Evolutionary conservation across 1,140 invertebrate genomes (phyloP).

Genomic region (Lycorma delicatula): DNA sequence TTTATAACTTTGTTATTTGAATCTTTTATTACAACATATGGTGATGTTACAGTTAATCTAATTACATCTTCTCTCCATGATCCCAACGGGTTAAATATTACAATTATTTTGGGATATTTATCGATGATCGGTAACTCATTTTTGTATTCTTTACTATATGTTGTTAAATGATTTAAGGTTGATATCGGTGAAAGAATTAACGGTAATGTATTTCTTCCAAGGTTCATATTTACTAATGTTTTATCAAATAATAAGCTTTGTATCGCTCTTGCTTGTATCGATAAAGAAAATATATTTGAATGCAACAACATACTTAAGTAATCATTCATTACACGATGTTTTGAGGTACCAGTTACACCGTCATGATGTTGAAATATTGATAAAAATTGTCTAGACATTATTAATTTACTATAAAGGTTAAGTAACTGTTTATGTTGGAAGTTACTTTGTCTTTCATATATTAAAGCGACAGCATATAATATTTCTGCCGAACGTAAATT

Average conservation of each 20-base stretch:
- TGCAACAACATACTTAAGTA: slow-evolving; percentile 78
- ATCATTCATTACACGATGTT: slow-evolving; percentile 80
- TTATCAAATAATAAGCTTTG: slow-evolving; percentile 58
- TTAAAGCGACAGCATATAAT: slow-evolving; percentile 73
- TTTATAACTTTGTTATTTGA: slow-evolving; percentile 45
- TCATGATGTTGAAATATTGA: slow-evolving; percentile 95
- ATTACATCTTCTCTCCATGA: slow-evolving; percentile 69
- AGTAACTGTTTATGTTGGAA: slow-evolving; percentile 51
- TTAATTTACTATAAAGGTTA: slow-evolving; percentile 72
- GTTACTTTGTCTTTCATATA: slow-evolving; percentile 56
- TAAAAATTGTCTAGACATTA: slow-evolving; percentile 63
- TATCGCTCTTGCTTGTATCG: slow-evolving; percentile 63
- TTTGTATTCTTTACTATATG: slow-evolving; percentile 72
- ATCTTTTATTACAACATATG: slow-evolving; percentile 66
- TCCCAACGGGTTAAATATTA: slow-evolving; percentile 73
- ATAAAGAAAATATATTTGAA: slow-evolving; percentile 65
- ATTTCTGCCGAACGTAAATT: slow-evolving; percentile 81
- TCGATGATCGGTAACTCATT: slow-evolving; percentile 50
- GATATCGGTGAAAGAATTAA: slow-evolving; percentile 20
- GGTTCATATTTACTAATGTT: too few relatives aligned
- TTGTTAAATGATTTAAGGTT: slow-evolving; percentile 57
- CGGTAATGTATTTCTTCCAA: slow-evolving; percentile 2
- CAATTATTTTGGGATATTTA: slow-evolving; percentile 47
- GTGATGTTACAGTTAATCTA: slow-evolving; percentile 56
- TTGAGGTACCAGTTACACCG: slow-evolving; percentile 91